Evolutionary conservation across 2,113 vertebrate species (phyloP).

Genomic region (Mirza zaza): DNA sequence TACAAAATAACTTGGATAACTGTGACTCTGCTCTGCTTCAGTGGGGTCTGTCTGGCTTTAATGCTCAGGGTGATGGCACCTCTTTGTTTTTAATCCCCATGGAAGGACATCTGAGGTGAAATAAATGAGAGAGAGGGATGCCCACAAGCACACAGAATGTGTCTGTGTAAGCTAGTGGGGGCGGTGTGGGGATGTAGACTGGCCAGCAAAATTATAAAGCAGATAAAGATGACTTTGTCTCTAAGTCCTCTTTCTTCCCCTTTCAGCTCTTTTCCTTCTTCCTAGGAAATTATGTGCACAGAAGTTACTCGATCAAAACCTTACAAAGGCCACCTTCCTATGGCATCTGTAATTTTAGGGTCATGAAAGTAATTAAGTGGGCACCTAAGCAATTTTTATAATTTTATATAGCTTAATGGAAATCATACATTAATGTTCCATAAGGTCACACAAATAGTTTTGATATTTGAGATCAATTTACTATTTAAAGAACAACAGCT

Average conservation of each 20-base stretch:
- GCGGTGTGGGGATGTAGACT: not conserved
- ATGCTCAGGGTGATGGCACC: not conserved
- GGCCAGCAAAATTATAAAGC: not conserved
- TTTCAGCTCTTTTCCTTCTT: not conserved
- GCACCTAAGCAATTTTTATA: not conserved
- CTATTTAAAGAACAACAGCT: not conserved
- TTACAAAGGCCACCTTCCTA: not conserved
- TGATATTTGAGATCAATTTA: not conserved
- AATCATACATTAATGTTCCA: constrained; percentile 19
- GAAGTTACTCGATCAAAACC: not conserved
- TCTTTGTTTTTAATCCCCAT: not conserved
- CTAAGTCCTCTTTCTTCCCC: not conserved
- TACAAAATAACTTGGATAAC: not conserved
- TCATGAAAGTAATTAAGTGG: constrained; percentile 41
- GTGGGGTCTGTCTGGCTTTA: not conserved
- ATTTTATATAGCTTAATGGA: constrained; percentile 1
- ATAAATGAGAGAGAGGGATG: not conserved
- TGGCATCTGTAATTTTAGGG: not conserved
- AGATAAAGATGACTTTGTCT: not conserved
- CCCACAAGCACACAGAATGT: not conserved
- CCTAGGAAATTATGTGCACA: not conserved
- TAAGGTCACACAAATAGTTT: not conserved
- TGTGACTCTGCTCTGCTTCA: not conserved
- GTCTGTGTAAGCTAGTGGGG: not conserved
- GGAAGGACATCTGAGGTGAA: not conserved